These are phyloP conservation scores for Motacilla alba DNA, from an alignment of 2,113 vertebrate species.

Conservation along the genomic window DNA sequence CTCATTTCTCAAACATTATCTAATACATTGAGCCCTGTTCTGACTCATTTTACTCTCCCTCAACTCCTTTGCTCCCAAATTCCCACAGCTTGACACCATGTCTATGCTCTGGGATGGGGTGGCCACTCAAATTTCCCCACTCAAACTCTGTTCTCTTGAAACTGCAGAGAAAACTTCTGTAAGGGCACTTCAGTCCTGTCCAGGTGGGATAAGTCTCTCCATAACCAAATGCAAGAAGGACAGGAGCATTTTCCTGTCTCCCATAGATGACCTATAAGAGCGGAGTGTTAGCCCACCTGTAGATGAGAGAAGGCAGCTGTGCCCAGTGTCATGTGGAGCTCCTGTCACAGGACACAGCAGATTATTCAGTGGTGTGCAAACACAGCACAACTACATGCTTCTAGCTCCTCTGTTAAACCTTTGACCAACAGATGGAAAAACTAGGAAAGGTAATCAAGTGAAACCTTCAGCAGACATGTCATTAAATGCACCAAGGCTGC, in stretches of 20 bases:
- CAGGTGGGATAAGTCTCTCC: rapidly evolving
- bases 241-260: background rate
- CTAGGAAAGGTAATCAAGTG: background rate
- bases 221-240: background rate
- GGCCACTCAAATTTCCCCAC: background rate
- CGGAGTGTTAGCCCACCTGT: background rate
- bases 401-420: background rate
- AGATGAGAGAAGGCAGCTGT: background rate
- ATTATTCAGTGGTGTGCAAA: background rate
- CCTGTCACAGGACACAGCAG: background rate
- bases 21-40: background rate
- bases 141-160: background rate
- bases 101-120: background rate
- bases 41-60: background rate
- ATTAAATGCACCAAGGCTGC: background rate
- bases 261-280: too few relatives aligned
- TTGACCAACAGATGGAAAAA: background rate
- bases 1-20: background rate
- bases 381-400: background rate
- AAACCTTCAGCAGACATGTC: background rate
- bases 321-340: background rate
- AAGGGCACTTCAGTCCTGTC: background rate
- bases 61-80: background rate
- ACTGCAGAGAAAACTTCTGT: background rate
- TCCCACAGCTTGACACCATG: background rate